Conservation (phyloP, 2,888 invertebrate species). For the Anodontia alba region DNA sequence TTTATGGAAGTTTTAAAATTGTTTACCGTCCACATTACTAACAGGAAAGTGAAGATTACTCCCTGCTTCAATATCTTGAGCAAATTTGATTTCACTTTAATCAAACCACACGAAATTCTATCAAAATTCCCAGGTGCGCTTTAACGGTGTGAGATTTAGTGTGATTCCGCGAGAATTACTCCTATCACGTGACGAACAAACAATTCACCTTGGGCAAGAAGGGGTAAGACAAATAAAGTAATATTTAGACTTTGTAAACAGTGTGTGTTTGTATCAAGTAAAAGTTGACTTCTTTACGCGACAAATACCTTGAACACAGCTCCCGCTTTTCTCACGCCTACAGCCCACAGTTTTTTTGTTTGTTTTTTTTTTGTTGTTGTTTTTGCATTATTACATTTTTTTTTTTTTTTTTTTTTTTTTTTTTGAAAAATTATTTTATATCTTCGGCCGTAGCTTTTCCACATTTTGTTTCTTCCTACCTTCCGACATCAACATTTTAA, state of each 20-base stretch:
- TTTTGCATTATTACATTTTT: too few species aligned
- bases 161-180: conserved; percentile 14
- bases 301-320: background rate
- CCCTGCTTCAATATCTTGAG: background rate
- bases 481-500: too few species aligned
- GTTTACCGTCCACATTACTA: background rate
- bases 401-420: too few species aligned
- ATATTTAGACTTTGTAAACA: conserved; percentile 13
- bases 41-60: conserved; percentile 17
- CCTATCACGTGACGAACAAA: conserved; percentile 2
- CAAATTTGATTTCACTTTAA: conserved; percentile 14
- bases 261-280: background rate
- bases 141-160: conserved; percentile 2
- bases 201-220: background rate
- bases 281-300: background rate
- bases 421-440: too few species aligned
- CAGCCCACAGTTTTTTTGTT: too few species aligned
- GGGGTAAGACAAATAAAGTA: conserved; percentile 11
- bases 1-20: conserved; percentile 6
- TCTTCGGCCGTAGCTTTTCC: too few species aligned
- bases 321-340: too few species aligned
- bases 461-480: too few species aligned
- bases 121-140: conserved; percentile 5
- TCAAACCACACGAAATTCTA: conserved; percentile 1
- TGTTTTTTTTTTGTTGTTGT: too few species aligned